These are phyloP conservation scores for Apis cerana DNA, from an alignment of 1,140 invertebrate genomes.

Conservation along the genomic window DNA sequence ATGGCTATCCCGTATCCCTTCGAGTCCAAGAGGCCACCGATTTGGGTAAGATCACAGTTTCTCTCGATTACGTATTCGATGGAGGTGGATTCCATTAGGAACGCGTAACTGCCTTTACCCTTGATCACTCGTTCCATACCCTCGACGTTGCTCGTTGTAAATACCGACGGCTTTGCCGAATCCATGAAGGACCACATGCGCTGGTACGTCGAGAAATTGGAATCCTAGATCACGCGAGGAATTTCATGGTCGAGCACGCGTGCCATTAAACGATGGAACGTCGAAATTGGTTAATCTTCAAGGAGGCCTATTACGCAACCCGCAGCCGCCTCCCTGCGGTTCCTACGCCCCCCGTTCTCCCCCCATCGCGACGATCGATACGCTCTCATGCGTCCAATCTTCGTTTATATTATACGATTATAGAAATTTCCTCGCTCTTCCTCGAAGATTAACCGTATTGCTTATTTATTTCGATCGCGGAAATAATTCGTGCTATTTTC, in stretches of 20 bases:
- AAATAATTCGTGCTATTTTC: too few species aligned
- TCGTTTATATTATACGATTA: neutral
- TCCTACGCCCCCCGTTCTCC: neutral
- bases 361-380: neutral
- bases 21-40: slow-evolving; percentile 94
- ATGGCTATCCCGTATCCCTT: slow-evolving; percentile 97
- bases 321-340: neutral
- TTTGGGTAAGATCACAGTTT: slow-evolving; percentile 94
- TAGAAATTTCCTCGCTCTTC: too few species aligned
- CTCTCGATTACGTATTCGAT: slow-evolving; percentile 95
- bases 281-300: slow-evolving; percentile 61
- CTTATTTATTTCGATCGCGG: too few species aligned
- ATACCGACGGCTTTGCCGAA: slow-evolving; percentile 90
- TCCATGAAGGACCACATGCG: slow-evolving; percentile 97
- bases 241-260: slow-evolving; percentile 60
- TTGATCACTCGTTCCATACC: slow-evolving; percentile 92
- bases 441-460: neutral
- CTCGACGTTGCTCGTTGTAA: slow-evolving; percentile 91
- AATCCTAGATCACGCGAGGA: slow-evolving; percentile 85
- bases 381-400: too few species aligned
- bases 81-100: slow-evolving; percentile 96
- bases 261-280: slow-evolving; percentile 61
- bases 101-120: slow-evolving; percentile 93
- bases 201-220: slow-evolving; percentile 95
- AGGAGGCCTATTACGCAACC: slow-evolving; percentile 48